Conservation (phyloP, 2,797 vertebrate genomes). For the Sparidentex hasta region DNA sequence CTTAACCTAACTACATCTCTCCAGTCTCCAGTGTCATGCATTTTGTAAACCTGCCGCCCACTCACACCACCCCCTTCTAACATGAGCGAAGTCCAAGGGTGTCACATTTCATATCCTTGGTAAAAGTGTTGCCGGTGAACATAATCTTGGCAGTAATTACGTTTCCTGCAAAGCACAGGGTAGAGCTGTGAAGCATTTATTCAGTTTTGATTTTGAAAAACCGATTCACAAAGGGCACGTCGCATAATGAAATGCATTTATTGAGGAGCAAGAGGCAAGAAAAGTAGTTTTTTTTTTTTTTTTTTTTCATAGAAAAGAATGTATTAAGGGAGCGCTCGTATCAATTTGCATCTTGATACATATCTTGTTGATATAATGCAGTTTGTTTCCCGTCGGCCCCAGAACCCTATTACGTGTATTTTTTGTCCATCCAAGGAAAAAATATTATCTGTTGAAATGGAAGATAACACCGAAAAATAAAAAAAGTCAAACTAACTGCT, state of each 20-base stretch:
- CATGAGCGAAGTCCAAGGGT: neutral
- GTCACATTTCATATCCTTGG: neutral
- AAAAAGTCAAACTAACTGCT: neutral
- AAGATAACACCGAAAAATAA: neutral
- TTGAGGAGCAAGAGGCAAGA: neutral
- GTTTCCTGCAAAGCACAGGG: neutral
- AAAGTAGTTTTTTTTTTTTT: too few relatives aligned
- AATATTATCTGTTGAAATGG: neutral
- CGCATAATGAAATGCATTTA: neutral
- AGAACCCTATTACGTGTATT: neutral
- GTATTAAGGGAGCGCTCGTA: neutral
- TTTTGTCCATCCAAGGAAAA: neutral
- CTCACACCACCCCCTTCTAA: neutral
- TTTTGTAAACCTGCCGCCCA: neutral
- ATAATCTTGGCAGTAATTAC: neutral
- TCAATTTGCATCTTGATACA: conserved; percentile 7
- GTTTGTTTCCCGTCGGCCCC: neutral
- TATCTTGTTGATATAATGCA: neutral
- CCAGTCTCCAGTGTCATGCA: neutral
- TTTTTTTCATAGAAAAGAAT: conserved; percentile 6
- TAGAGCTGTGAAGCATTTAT: neutral
- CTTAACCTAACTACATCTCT: neutral
- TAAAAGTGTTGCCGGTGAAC: neutral
- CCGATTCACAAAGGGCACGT: neutral
- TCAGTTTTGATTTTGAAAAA: neutral